Evolutionary conservation across 2,113 vertebrate genomes (phyloP).

Genomic region (Phylloscopus whistleri): DNA sequence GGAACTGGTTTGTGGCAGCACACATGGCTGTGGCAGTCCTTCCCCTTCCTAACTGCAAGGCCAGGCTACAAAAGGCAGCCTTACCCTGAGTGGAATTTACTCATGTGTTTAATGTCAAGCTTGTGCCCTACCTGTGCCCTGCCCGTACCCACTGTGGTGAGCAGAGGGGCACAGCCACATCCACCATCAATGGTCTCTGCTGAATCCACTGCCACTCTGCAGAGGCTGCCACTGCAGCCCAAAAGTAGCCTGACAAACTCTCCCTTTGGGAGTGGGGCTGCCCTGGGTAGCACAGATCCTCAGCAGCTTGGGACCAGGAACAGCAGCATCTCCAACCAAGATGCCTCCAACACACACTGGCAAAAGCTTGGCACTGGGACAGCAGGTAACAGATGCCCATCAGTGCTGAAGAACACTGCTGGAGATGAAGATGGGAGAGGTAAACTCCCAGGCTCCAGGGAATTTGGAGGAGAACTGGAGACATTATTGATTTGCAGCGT

Average conservation of each 20-base stretch:
- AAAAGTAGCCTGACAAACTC: not conserved
- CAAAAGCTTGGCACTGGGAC: not conserved
- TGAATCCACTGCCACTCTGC: fast-evolving
- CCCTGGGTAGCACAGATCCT: not conserved
- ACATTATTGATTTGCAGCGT: not conserved
- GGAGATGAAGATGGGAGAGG: not conserved
- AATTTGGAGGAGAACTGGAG: not conserved
- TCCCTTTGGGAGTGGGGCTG: not conserved
- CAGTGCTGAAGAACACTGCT: not conserved
- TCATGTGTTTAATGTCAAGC: not conserved
- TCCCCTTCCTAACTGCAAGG: not conserved
- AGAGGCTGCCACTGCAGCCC: not conserved
- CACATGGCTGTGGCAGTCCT: not conserved
- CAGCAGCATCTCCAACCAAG: not conserved
- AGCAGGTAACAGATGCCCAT: not conserved
- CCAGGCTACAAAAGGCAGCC: not conserved
- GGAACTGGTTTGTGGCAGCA: not conserved
- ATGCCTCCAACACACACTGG: not conserved
- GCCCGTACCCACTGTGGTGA: not conserved
- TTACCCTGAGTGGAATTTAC: not conserved
- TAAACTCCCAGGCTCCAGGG: not conserved
- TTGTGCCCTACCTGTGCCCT: not conserved
- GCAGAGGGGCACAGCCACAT: not conserved
- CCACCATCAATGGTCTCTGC: not conserved
- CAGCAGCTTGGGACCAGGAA: not conserved